Evolutionary conservation across 2,888 invertebrate species (phyloP), one percentile per base, ranked within the genome.

Genomic region (Hirtodrosophila cameraria): DNA sequence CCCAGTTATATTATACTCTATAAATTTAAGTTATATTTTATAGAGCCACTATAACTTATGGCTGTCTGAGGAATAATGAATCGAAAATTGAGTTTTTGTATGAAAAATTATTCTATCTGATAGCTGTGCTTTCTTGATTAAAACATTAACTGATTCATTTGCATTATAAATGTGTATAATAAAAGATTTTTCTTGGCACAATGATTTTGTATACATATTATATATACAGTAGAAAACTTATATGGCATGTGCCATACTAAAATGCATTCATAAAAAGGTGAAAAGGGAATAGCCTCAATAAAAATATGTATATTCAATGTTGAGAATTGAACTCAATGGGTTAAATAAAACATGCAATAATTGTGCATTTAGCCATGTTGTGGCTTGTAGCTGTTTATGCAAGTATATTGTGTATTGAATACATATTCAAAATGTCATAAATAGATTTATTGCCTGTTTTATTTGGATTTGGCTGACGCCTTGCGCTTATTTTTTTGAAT

Each of bases 391-490:
- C 20, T 16, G 58, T 57, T 57, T 62, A 68, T 64, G 54, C 55
- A 45, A 58, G 59, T 54, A 52, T 52, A 57, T 46, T 59, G 65
- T 79, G 61, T 83, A 70, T n/a, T n/a, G n/a, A n/a, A n/a, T n/a
- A n/a, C n/a, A n/a, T 66, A 65, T 83, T 76, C 64, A 80, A n/a
- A 74, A 74, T 83, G 86, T 84, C 86, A 81, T 84, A 84, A 81
- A 75, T 86, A 84, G 64, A 86, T 84, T 81, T 69, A 84, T 63
- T 55, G 67, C 54, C 55, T 48, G 73, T 53, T 83, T 80, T 83
- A 79, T 86, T n/a, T 67, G 69, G 76, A 72, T 60, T 59, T 28
- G 66, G 43, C 20, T 38, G 33, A 46, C 31, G 50, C 38, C 20
- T 58, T 49, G 41, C 39, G 12, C n/a, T 53, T 52, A 57, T 60